Conservation (phyloP, 1,140 invertebrate species). For the Leucophenga varia region DNA sequence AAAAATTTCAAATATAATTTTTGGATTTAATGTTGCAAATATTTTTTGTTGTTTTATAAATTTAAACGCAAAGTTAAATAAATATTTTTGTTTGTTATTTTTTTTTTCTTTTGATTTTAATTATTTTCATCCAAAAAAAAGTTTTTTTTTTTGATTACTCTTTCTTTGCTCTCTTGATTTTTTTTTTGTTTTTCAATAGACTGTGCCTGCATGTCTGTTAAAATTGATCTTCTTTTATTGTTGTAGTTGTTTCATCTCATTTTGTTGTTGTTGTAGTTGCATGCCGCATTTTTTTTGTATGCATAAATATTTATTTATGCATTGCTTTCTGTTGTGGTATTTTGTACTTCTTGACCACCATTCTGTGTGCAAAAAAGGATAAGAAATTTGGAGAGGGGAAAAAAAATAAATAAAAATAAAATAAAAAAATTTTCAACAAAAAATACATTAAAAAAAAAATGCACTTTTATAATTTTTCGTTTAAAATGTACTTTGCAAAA, state of each 20-base stretch:
- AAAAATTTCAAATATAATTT: too few species aligned
- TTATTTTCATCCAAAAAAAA: too few species aligned
- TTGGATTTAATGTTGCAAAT: conserved; percentile 11
- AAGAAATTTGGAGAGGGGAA: conserved; percentile 9
- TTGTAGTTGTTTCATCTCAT: conserved; percentile 5
- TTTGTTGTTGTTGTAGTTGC: too few species aligned
- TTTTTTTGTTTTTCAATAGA: too few species aligned
- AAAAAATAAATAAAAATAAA: conserved; percentile 24
- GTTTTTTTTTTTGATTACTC: too few species aligned
- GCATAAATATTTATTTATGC: too few species aligned
- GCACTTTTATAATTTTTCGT: conserved; percentile 1
- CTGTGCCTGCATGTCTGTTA: too few species aligned
- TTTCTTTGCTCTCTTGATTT: too few species aligned
- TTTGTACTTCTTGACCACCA: conserved; percentile 53
- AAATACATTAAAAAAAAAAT: conserved; percentile 4
- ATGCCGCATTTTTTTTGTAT: too few species aligned
- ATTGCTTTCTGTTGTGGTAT: conserved; percentile 55
- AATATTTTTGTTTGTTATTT: too few species aligned
- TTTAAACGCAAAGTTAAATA: conserved; percentile 16
- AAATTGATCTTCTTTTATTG: too few species aligned
- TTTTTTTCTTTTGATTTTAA: too few species aligned
- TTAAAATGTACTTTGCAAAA: conserved; percentile 15
- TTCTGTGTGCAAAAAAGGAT: conserved; percentile 26
- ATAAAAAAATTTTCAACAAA: conserved; percentile 8
- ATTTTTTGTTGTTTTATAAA: conserved; percentile 12